Evolutionary conservation across 2,113 vertebrate species (phyloP).

Genomic region (Geococcyx californianus): DNA sequence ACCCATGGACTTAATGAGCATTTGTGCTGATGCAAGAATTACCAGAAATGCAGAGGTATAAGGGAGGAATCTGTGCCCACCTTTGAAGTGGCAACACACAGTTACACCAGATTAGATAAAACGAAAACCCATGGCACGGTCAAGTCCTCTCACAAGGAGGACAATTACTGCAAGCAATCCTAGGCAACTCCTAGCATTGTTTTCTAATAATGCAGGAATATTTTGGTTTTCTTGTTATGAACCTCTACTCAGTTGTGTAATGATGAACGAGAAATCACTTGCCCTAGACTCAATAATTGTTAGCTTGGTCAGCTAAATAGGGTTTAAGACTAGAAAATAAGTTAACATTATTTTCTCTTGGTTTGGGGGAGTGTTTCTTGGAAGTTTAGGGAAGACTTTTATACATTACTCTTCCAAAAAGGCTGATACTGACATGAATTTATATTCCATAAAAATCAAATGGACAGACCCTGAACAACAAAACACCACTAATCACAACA

Average conservation of each 20-base stretch:
- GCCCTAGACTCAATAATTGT: background rate
- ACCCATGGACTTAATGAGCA: accelerated
- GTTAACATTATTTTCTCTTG: background rate
- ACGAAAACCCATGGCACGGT: background rate
- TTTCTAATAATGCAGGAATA: background rate
- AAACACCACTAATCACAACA: background rate
- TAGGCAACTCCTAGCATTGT: background rate
- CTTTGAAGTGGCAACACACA: background rate
- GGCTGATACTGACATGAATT: background rate
- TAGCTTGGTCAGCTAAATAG: background rate
- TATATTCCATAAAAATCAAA: background rate
- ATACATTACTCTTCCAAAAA: background rate
- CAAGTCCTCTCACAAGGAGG: background rate
- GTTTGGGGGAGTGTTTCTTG: background rate
- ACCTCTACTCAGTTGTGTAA: background rate
- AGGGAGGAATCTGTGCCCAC: background rate
- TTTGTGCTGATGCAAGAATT: background rate
- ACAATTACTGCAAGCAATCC: background rate
- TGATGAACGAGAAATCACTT: background rate
- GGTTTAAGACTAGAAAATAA: background rate
- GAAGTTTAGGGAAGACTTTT: background rate
- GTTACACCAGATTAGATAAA: background rate
- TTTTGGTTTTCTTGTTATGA: background rate
- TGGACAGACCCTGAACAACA: background rate
- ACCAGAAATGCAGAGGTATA: accelerated